Evolutionary conservation across 35 echinoderm and acorn worm genomes (phyloP), one percentile per base, ranked within the genome.

Genomic region (Ophiothrix spiculata): DNA sequence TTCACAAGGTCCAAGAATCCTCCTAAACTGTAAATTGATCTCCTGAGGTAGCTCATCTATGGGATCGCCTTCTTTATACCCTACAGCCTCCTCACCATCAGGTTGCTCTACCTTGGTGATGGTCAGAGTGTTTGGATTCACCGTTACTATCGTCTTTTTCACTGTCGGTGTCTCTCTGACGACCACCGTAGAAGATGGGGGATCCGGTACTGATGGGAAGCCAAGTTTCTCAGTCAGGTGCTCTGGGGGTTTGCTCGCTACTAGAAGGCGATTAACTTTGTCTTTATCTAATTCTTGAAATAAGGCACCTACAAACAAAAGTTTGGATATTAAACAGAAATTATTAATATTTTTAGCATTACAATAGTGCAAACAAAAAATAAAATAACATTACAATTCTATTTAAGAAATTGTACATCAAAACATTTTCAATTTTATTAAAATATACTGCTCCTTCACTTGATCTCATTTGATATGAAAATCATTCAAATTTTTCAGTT

Each of bases 231-330:
- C n/a, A 36, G 13, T 10, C 13, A 3, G 25, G 77, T 38, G 34
- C 36, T 79, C 77, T 79, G 77, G 15, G 4, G 35, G 77, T 79
- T 38, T 36, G 77, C 77, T 79, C 4, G 3, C 14, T n/a, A 40
- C 38, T 12, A 79, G 77, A 4, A 79, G 77, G 19, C 38, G 34
- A 14, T 79, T 40, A 1, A 79, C 77, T 6, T 11, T n/a, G 4
- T 79, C 77, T 79, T 40, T 79, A 34, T 36, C 38, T 34, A 79
- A 17, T 79, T 36, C 34, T n/a, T 79, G 29, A 79, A 79, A 79
- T 40, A 79, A 38, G 77, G 33, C 77, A 79, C 35, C 77, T 79
- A 76, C 12, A 76, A 10, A 76, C 6, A 32, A 35, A 28, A 14
- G n/a, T 14, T 63, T 16, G n/a, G n/a, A 63, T 14, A 15, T 14